Percentiles rank a stretch among this genome's conserved stretches.
Evolutionary conservation across 2,797 vertebrate genomes (phyloP).

Genomic region (Ara ararauna): DNA sequence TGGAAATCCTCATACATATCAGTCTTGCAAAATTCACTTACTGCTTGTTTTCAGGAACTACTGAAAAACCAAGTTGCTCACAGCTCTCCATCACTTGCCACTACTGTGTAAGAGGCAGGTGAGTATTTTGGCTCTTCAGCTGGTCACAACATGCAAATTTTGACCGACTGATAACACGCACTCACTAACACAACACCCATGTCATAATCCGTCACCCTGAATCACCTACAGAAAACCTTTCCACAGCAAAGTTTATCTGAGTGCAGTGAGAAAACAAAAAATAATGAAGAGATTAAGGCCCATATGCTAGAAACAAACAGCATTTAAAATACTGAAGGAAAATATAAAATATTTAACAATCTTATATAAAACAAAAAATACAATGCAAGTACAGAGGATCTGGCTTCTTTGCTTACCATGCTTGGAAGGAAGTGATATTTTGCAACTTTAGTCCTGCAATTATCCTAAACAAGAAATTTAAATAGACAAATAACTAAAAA

Average conservation of each 20-base stretch:
- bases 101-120: not conserved
- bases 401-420: not conserved
- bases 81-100: not conserved
- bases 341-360: not conserved
- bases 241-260: not conserved
- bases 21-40: constrained; percentile 21
- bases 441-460: not conserved
- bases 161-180: not conserved
- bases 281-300: not conserved
- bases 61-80: not conserved
- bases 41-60: not conserved
- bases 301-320: not conserved
- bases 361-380: not conserved
- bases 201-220: not conserved
- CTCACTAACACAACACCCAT: not conserved
- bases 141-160: not conserved
- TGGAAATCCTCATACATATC: not conserved
- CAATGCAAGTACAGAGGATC: not conserved
- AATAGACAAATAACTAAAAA: not conserved
- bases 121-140: not conserved
- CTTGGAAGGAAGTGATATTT: not conserved
- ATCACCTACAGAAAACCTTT: constrained; percentile 3
- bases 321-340: constrained; percentile 40
- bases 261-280: not conserved
- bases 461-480: not conserved